These are phyloP conservation scores for Heteractis magnifica DNA, from an alignment of 92 coral and sea anemone genomes.

Conservation along the genomic window DNA sequence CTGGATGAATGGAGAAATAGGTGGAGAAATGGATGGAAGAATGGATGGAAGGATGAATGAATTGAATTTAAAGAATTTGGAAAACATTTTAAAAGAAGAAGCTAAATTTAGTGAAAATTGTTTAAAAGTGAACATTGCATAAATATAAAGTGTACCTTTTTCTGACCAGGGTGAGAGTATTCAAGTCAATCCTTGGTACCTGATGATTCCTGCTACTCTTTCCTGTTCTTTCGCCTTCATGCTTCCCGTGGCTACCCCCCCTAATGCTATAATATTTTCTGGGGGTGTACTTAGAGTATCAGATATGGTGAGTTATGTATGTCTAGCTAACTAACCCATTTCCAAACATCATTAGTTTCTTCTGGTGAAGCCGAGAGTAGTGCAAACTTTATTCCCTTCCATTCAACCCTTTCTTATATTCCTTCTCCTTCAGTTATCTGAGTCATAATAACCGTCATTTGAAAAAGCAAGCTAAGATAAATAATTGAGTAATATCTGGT, in stretches of 20 bases:
- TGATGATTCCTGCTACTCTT: slow-evolving; percentile 91
- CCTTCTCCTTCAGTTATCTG: slow-evolving; percentile 13
- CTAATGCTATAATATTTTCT: slow-evolving; percentile 90
- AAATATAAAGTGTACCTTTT: not conserved
- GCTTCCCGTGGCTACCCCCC: slow-evolving; percentile 97
- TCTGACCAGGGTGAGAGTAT: slow-evolving; percentile 72
- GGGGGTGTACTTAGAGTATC: slow-evolving; percentile 83
- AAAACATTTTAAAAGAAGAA: too few species aligned
- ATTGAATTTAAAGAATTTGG: too few species aligned
- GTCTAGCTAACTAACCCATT: too few species aligned
- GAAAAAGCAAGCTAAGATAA: slow-evolving; percentile 40
- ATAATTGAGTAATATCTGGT: not conserved
- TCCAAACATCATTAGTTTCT: too few species aligned
- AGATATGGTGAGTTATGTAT: slow-evolving; percentile 73
- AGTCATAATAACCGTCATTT: too few species aligned
- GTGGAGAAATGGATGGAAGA: too few species aligned
- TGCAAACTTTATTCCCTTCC: too few species aligned
- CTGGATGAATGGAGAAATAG: too few species aligned
- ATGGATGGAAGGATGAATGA: too few species aligned
- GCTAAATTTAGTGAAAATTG: too few species aligned
- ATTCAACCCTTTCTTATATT: not conserved
- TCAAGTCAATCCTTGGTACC: slow-evolving; percentile 81
- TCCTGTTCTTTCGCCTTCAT: slow-evolving; percentile 95
- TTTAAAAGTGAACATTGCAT: not conserved
- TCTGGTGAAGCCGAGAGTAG: too few species aligned